A percentile compares a stretch with the other conserved stretches of the same genome.
These are phyloP conservation scores for Chelonoidis abingdonii DNA, from an alignment of 2,113 vertebrate genomes.

Conservation along the genomic window DNA sequence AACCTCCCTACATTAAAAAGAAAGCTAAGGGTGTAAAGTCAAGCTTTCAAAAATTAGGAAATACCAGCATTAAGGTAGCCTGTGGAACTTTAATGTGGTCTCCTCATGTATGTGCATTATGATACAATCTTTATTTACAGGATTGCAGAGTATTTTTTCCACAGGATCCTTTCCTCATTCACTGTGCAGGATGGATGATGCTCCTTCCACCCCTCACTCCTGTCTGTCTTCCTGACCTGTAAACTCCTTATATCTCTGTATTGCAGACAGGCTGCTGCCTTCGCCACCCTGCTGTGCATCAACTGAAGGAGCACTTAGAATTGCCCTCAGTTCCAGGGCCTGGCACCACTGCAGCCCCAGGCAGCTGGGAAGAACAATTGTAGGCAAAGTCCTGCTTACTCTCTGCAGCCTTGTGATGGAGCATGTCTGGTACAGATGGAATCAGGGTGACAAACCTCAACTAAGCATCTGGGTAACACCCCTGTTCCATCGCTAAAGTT, in stretches of 20 bases:
- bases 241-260: background rate
- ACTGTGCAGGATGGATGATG: background rate
- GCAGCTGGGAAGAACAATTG: background rate
- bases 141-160: background rate
- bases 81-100: background rate
- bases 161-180: background rate
- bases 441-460: background rate
- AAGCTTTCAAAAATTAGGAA: background rate
- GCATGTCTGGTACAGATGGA: background rate
- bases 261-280: background rate
- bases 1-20: background rate
- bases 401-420: background rate
- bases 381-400: background rate
- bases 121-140: background rate
- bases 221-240: background rate
- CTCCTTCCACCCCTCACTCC: background rate
- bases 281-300: background rate
- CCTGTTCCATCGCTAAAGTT: background rate
- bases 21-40: background rate
- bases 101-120: background rate
- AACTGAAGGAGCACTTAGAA: background rate
- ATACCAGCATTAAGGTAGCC: background rate
- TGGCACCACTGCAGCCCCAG: background rate
- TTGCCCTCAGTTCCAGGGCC: background rate
- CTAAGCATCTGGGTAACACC: background rate